Conservation (phyloP, 1,140 invertebrate genomes). For the Lanistes nyassanus region DNA sequence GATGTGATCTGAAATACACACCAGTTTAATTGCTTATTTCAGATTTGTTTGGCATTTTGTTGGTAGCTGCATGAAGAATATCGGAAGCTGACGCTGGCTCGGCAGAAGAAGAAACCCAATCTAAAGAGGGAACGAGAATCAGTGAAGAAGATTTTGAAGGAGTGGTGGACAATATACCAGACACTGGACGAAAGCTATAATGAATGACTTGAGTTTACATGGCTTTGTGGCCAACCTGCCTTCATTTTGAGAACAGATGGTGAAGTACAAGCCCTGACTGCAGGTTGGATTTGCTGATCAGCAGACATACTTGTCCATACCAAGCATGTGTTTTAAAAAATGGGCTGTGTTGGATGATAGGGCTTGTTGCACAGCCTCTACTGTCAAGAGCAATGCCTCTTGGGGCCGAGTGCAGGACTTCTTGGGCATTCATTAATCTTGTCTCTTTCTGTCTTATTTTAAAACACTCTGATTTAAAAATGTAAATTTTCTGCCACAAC, state of each 20-base stretch:
- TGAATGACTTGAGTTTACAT: background rate
- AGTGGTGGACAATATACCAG: conserved; percentile 73
- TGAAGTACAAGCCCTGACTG: background rate
- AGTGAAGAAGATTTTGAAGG: conserved; percentile 76
- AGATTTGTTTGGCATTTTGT: conserved; percentile 11
- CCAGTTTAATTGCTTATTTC: background rate
- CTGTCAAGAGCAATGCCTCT: too few species aligned
- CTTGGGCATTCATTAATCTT: too few species aligned
- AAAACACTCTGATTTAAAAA: too few species aligned
- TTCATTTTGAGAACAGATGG: background rate
- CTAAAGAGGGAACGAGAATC: conserved; percentile 85
- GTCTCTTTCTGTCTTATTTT: too few species aligned
- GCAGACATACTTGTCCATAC: background rate
- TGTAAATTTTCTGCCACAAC: too few species aligned
- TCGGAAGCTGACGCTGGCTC: conserved; percentile 78
- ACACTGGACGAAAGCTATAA: conserved; percentile 65
- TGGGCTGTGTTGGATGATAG: too few species aligned
- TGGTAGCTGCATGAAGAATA: conserved; percentile 78
- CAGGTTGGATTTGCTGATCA: background rate
- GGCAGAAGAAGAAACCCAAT: conserved; percentile 82
- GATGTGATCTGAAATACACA: too few species aligned
- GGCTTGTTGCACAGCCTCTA: too few species aligned
- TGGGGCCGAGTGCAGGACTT: too few species aligned
- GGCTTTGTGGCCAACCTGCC: background rate
- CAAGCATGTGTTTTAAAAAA: too few species aligned